These are phyloP conservation scores for Thamnophis sirtalis DNA, from an alignment of 2,113 vertebrate species.

Conservation along the genomic window DNA sequence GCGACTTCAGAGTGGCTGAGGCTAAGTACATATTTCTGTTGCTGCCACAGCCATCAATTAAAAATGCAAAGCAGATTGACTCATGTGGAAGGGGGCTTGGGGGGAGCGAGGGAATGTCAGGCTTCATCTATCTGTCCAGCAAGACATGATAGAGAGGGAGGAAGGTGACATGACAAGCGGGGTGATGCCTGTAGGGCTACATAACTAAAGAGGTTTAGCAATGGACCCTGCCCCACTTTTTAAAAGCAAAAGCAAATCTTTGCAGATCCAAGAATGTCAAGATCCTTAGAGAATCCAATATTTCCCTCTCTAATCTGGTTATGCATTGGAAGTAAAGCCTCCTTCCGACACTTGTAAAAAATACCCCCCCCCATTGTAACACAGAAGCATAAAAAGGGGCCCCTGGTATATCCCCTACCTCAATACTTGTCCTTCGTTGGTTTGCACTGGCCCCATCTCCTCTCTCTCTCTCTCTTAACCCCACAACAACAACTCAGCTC, in stretches of 20 bases:
- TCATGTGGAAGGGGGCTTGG: conserved; percentile 50
- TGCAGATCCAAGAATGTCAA: background rate
- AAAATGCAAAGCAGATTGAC: conserved; percentile 56
- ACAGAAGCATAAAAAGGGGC: background rate
- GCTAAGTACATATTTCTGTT: conserved; percentile 50
- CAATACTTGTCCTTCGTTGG: conserved; percentile 5
- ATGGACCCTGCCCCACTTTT: background rate
- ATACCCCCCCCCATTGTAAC: background rate
- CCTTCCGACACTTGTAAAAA: background rate
- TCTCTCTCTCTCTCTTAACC: background rate
- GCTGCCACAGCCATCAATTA: conserved; percentile 50
- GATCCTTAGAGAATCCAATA: background rate
- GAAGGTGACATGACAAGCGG: background rate
- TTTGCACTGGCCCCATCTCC: background rate
- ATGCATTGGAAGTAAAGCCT: background rate
- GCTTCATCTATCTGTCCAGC: conserved; percentile 33
- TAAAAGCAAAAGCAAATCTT: background rate
- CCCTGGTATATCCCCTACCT: background rate
- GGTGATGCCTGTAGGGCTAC: conserved; percentile 2
- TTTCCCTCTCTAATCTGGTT: background rate
- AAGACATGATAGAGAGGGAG: background rate
- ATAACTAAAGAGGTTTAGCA: conserved; percentile 4
- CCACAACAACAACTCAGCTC: background rate
- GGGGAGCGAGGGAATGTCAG: conserved; percentile 41
- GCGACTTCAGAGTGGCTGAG: background rate